These are phyloP conservation scores for Stegana nigrithorax DNA, from an alignment of 2,888 invertebrate species.

Conservation along the genomic window DNA sequence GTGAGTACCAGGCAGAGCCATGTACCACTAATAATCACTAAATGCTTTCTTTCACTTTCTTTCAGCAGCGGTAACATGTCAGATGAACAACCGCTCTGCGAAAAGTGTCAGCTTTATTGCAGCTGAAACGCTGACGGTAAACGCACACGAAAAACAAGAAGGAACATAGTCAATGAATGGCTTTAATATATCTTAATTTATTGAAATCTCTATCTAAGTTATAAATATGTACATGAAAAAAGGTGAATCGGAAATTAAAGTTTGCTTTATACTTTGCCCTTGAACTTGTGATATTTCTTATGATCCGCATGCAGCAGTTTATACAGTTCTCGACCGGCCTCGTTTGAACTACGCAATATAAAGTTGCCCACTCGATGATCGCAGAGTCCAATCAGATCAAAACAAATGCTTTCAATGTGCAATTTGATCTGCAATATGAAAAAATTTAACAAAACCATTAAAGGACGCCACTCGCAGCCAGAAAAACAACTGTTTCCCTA, in stretches of 20 bases:
- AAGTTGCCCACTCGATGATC: slow-evolving; percentile 66
- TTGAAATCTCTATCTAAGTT: too few relatives aligned
- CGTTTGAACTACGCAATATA: slow-evolving; percentile 64
- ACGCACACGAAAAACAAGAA: too few relatives aligned
- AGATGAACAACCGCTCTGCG: slow-evolving; percentile 49
- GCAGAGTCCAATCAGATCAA: slow-evolving; percentile 62
- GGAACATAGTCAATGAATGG: too few relatives aligned
- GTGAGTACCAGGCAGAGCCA: too few relatives aligned
- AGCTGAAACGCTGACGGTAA: too few relatives aligned
- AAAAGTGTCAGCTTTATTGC: slow-evolving; percentile 47
- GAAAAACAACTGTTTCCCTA: slow-evolving; percentile 36
- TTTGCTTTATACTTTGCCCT: slow-evolving; percentile 62
- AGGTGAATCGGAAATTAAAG: neutral
- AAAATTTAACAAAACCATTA: neutral
- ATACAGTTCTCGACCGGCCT: slow-evolving; percentile 64
- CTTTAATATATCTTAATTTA: too few relatives aligned
- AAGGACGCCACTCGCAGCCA: neutral
- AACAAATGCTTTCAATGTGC: slow-evolving; percentile 65
- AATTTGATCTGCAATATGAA: slow-evolving; percentile 59
- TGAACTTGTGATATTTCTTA: slow-evolving; percentile 66
- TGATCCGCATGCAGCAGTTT: slow-evolving; percentile 63
- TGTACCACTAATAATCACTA: too few relatives aligned
- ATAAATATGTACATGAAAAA: too few relatives aligned
- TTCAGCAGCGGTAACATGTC: slow-evolving; percentile 45
- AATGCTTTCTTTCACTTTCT: neutral